Percentiles rank a stretch among this genome's conserved stretches.
Evolutionary conservation across 2,797 vertebrate species (phyloP).

Genomic region (Manis pentadactyla): DNA sequence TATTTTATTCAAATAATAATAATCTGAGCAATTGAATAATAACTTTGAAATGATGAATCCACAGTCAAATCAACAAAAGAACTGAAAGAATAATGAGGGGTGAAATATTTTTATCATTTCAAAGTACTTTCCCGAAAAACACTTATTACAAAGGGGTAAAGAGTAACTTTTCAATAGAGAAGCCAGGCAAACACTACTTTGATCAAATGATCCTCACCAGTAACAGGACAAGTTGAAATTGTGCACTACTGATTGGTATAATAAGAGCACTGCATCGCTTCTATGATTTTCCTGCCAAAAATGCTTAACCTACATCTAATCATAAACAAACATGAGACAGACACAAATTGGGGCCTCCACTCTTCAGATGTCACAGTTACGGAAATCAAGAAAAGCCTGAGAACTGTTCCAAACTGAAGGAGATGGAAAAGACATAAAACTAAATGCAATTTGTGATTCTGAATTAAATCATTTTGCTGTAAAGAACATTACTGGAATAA

Average conservation of each 20-base stretch:
- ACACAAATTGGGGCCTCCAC: neutral
- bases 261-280: neutral
- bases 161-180: slow-evolving; percentile 12
- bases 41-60: slow-evolving; percentile 15
- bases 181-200: neutral
- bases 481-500: neutral
- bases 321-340: neutral
- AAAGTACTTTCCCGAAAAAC: neutral
- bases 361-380: neutral
- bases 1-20: slow-evolving; percentile 34
- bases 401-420: neutral
- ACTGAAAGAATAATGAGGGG: slow-evolving; percentile 33
- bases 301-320: slow-evolving; percentile 30
- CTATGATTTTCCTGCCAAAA: neutral
- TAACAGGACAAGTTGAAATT: neutral
- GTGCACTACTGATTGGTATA: neutral
- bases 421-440: neutral
- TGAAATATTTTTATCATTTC: slow-evolving; percentile 23
- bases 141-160: neutral
- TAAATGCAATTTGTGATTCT: neutral
- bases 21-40: slow-evolving; percentile 20
- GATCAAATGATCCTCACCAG: neutral
- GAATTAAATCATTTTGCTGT: slow-evolving; percentile 25
- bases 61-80: slow-evolving; percentile 31
- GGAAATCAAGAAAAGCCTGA: neutral